Conservation (phyloP, 1,140 invertebrate genomes). For the Drosophila tsacasi region DNA sequence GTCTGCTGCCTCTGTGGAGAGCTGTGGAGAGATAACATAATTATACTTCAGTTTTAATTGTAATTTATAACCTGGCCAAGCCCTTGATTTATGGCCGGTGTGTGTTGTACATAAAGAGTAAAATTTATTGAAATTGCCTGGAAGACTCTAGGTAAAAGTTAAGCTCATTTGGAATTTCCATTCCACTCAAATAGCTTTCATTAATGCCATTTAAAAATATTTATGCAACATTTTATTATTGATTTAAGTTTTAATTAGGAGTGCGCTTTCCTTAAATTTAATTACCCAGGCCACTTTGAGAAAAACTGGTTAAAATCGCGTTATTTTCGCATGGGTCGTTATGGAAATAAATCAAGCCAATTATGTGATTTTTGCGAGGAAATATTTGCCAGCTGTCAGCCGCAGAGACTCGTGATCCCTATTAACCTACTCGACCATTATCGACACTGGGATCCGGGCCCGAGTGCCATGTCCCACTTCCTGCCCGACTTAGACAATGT, state of each 20-base stretch:
- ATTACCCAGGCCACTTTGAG: conserved; percentile 5
- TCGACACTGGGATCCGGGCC: conserved; percentile 10
- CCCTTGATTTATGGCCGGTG: conserved; percentile 62
- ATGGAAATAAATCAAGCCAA: conserved; percentile 24
- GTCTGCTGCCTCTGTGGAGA: conserved; percentile 42
- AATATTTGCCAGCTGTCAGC: conserved; percentile 50
- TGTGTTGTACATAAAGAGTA: conserved; percentile 7
- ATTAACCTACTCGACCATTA: conserved; percentile 45
- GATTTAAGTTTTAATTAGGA: conserved; percentile 10
- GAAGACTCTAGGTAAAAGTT: conserved; percentile 1
- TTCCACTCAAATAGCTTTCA: background rate
- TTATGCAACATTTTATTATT: background rate
- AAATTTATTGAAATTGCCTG: conserved; percentile 34
- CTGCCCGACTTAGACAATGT: conserved; percentile 50
- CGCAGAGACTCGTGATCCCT: conserved; percentile 41
- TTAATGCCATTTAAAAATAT: background rate
- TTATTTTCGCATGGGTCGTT: conserved; percentile 21
- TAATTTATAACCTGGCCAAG: conserved; percentile 68
- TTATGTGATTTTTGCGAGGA: conserved; percentile 34
- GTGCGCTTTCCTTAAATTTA: conserved; percentile 7
- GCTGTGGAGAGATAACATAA: conserved; percentile 61
- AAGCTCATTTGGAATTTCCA: background rate
- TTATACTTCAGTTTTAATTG: conserved; percentile 76
- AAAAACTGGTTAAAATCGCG: conserved; percentile 10
- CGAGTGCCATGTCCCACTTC: conserved; percentile 18